Evolutionary conservation across 2,797 vertebrate genomes (phyloP).

Genomic region (Poliocrania exsul): DNA sequence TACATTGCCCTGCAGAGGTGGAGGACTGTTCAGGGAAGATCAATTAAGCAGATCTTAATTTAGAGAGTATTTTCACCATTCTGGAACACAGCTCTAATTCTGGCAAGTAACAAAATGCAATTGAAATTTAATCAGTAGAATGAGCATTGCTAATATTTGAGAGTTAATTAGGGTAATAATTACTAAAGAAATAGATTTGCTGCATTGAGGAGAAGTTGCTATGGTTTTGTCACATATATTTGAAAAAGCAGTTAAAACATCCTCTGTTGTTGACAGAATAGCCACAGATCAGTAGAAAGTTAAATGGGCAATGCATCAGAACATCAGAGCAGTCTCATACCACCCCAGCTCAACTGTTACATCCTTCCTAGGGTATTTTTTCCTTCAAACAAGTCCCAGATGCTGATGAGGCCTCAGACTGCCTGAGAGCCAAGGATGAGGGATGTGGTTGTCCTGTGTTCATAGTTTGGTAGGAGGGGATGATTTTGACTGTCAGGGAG

Average conservation of each 20-base stretch:
- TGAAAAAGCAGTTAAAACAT: background rate
- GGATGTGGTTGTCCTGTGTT: background rate
- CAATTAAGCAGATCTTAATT: constrained; percentile 24
- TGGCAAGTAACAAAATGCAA: background rate
- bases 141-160: background rate
- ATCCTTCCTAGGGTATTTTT: background rate
- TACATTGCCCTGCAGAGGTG: background rate
- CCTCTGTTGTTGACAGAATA: background rate
- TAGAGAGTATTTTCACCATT: background rate
- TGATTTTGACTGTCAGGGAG: background rate
- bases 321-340: background rate
- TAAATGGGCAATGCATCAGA: background rate
- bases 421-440: background rate
- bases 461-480: background rate
- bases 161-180: constrained; percentile 49
- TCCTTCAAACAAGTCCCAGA: background rate
- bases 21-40: background rate
- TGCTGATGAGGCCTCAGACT: background rate
- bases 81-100: background rate
- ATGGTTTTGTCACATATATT: background rate
- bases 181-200: background rate
- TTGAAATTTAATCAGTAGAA: constrained; percentile 32
- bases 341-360: background rate
- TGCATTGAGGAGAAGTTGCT: constrained; percentile 9
- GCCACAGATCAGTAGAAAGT: background rate